Conservation (phyloP, 2,113 vertebrate species). For the Centropristis striata region DNA sequence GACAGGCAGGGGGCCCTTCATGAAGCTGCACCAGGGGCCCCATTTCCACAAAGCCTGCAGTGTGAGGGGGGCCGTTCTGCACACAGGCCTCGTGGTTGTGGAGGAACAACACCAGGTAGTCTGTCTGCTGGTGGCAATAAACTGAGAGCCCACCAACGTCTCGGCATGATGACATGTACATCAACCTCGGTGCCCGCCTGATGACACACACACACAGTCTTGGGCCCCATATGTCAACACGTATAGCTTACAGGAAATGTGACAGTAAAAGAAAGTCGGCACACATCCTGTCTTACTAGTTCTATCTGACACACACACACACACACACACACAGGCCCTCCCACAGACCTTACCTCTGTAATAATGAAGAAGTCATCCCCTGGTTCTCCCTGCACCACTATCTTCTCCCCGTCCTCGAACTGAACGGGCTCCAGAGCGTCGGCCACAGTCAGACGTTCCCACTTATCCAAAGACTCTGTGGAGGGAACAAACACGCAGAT, state of each 20-base stretch:
- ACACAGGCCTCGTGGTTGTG: constrained; percentile 17
- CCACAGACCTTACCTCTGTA: constrained; percentile 88
- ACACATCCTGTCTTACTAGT: background rate
- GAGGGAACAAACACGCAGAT: constrained; percentile 13
- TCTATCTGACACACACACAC: background rate
- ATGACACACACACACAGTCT: constrained; percentile 25
- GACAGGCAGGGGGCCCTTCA: constrained; percentile 69
- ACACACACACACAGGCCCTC: background rate
- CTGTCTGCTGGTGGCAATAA: constrained; percentile 71
- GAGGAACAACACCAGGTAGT: constrained; percentile 25
- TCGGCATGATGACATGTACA: constrained; percentile 43
- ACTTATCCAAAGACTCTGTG: constrained; percentile 96
- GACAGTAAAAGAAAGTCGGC: constrained; percentile 10
- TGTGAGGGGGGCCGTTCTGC: constrained; percentile 40
- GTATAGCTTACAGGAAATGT: constrained; percentile 17
- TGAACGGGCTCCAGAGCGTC: constrained; percentile 96
- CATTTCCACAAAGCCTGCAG: constrained; percentile 69
- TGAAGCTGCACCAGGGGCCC: constrained; percentile 61
- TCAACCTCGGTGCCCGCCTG: constrained; percentile 29
- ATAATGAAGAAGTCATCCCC: constrained; percentile 99
- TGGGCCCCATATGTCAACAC: constrained; percentile 20
- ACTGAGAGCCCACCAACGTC: constrained; percentile 52
- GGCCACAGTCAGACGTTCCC: constrained; percentile 96
- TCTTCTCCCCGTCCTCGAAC: constrained; percentile 98
- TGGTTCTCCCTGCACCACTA: constrained; percentile 95